phyloP scores from a whole-genome alignment of 2,113 vertebrate genomes.

The Protobothrops mucrosquamatus region DNA sequence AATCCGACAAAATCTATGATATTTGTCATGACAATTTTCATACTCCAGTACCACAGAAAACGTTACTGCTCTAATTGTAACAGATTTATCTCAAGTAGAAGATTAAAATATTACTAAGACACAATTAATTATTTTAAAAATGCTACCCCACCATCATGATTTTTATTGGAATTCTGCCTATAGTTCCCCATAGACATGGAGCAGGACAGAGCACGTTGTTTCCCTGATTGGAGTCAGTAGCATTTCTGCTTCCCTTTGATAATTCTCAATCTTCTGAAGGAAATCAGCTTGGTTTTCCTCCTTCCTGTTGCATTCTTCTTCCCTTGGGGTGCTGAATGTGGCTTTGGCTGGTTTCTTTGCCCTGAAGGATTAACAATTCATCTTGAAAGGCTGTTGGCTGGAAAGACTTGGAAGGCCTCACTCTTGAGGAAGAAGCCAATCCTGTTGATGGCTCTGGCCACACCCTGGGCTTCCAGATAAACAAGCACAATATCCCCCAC shows the following conservation, averaged over 20 bases:
- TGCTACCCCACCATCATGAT: background rate
- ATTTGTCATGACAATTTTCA: no score
- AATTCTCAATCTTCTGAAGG: background rate
- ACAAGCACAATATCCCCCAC: background rate
- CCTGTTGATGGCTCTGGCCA: background rate
- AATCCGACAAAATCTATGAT: no score
- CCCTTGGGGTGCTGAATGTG: background rate
- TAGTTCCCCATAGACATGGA: background rate
- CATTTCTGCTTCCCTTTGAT: background rate
- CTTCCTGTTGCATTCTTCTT: background rate
- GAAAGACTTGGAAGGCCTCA: background rate
- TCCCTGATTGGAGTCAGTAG: no score
- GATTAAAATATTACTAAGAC: background rate
- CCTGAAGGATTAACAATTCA: background rate
- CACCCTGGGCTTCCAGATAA: slow-evolving; percentile 19
- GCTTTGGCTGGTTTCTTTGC: slow-evolving; percentile 9
- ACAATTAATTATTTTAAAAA: background rate
- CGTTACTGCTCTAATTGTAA: background rate
- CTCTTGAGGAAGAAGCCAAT: background rate
- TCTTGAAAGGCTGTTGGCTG: background rate
- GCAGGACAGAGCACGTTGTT: background rate
- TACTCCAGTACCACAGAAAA: background rate
- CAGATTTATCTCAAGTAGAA: background rate
- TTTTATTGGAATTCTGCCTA: background rate
- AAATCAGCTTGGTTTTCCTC: background rate